Percentiles rank a stretch among this genome's conserved stretches.
Evolutionary conservation across 2,888 invertebrate species (phyloP).

Genomic region (Meteorus colon): DNA sequence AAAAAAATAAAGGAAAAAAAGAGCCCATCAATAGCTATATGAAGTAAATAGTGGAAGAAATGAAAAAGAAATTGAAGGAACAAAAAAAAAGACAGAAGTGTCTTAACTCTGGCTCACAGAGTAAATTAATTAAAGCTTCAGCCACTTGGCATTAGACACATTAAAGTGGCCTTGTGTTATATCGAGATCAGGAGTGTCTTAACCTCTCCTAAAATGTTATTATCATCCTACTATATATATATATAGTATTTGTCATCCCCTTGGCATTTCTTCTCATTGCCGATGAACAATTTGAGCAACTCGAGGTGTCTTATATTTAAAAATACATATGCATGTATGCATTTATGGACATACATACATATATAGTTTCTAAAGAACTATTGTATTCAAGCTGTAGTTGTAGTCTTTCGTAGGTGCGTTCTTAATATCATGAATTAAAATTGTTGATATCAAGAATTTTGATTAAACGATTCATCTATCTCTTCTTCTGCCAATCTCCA

Average conservation of each 20-base stretch:
- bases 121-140: constrained; percentile 36
- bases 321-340: neutral
- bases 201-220: constrained; percentile 37
- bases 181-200: constrained; percentile 38
- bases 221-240: constrained; percentile 20
- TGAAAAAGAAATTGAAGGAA: neutral
- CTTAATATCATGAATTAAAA: neutral
- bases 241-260: constrained; percentile 47
- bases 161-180: constrained; percentile 28
- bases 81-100: constrained; percentile 25
- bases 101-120: constrained; percentile 30
- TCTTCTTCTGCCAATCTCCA: neutral
- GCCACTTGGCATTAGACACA: constrained; percentile 33
- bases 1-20: constrained; percentile 23
- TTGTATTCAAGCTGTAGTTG: neutral
- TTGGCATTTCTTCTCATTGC: constrained; percentile 41
- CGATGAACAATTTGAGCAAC: constrained; percentile 52
- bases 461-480: neutral
- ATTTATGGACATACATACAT: neutral
- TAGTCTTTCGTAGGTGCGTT: neutral
- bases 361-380: neutral
- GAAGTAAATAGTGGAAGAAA: constrained; percentile 34
- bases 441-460: neutral
- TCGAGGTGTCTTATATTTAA: constrained; percentile 50
- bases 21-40: constrained; percentile 32